Conservation (phyloP, 2,113 vertebrate genomes). For the Micronisus gabar region DNA sequence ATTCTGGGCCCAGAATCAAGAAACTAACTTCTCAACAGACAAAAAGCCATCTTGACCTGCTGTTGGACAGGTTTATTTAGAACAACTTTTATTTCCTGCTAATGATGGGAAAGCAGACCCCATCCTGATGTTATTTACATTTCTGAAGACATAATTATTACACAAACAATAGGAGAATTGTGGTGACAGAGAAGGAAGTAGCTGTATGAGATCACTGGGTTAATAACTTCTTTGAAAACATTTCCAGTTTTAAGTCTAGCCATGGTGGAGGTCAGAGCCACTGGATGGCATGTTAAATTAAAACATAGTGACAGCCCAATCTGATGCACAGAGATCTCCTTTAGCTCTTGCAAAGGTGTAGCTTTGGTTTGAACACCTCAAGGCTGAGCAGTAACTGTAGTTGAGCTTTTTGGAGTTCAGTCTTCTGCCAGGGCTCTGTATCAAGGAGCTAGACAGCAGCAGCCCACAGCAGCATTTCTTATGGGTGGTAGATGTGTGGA, state of each 20-base stretch:
- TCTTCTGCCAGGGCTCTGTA: background rate
- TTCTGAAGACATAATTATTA: background rate
- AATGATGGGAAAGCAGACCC: background rate
- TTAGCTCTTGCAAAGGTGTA: background rate
- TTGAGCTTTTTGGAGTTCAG: background rate
- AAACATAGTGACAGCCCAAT: background rate
- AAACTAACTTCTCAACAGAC: background rate
- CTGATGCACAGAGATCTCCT: conserved; percentile 1
- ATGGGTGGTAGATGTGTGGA: background rate
- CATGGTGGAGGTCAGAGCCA: background rate
- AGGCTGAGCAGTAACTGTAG: background rate
- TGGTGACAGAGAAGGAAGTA: background rate
- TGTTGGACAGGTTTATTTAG: conserved; percentile 64
- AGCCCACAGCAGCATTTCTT: background rate
- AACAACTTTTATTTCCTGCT: background rate
- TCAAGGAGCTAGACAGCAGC: background rate
- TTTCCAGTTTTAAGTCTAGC: background rate
- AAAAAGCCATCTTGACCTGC: conserved; percentile 38
- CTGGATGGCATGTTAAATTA: background rate
- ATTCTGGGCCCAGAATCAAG: background rate
- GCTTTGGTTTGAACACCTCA: background rate
- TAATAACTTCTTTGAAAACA: background rate
- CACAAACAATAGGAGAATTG: background rate
- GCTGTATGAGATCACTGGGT: background rate
- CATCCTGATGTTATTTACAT: conserved; percentile 25